Evolutionary conservation across 1,140 invertebrate species (phyloP).

Genomic region (Drosophila bocqueti): DNA sequence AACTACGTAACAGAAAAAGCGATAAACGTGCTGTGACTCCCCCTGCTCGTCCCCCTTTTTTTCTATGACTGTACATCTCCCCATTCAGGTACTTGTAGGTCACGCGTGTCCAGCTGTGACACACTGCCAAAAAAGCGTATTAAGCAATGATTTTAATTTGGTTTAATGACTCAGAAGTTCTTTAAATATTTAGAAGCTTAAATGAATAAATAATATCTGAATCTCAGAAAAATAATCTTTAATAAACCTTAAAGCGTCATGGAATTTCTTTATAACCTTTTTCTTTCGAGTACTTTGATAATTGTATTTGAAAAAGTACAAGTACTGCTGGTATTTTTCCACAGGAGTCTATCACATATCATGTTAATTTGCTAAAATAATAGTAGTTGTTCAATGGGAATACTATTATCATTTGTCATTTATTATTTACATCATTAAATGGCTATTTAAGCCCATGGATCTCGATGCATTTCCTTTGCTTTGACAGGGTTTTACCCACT

Average conservation of each 20-base stretch:
- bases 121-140: neutral
- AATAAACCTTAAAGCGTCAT: neutral
- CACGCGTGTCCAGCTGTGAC: neutral
- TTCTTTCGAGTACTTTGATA: neutral
- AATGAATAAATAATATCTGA: neutral
- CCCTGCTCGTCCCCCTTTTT: neutral
- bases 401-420: neutral
- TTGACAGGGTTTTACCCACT: neutral
- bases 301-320: neutral
- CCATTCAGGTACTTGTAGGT: conserved; percentile 14
- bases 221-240: neutral
- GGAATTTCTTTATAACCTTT: neutral
- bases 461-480: neutral
- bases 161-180: no score
- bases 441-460: neutral
- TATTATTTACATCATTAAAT: conserved; percentile 4
- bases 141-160: no score
- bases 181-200: no score
- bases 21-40: conserved; percentile 25
- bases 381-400: neutral
- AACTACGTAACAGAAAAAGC: conserved; percentile 33
- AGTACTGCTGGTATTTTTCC: neutral
- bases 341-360: no score
- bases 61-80: neutral
- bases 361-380: neutral